These are phyloP conservation scores for Uloborus diversus DNA, from an alignment of 1,140 invertebrate species.

Conservation along the genomic window DNA sequence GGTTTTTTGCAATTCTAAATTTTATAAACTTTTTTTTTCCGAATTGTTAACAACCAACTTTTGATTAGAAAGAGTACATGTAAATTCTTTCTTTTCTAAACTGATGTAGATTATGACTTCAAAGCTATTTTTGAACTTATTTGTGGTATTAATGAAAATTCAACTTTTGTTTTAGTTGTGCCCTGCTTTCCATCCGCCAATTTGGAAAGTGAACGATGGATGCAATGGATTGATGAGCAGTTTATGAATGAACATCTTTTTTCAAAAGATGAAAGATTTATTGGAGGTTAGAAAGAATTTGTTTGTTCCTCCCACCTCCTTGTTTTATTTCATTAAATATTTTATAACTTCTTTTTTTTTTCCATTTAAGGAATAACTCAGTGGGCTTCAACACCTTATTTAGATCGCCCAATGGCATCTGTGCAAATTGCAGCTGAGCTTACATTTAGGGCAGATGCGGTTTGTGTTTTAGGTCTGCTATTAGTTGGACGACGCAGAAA, in stretches of 20 bases:
- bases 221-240: conserved; percentile 67
- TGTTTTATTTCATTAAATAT: background rate
- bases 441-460: conserved; percentile 67
- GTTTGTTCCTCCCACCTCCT: background rate
- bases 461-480: conserved; percentile 67
- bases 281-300: conserved; percentile 62
- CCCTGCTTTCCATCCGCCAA: conserved; percentile 64
- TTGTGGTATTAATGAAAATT: no score
- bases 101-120: no score
- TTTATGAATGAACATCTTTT: conserved; percentile 62
- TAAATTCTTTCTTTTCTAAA: no score
- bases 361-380: conserved; percentile 63
- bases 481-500: conserved; percentile 68
- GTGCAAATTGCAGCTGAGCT: conserved; percentile 65
- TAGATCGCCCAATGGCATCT: conserved; percentile 63
- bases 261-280: conserved; percentile 1
- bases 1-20: no score
- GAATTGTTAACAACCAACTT: no score
- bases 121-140: no score
- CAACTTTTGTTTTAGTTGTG: conserved; percentile 8
- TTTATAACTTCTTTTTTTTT: background rate
- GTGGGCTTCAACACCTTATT: conserved; percentile 61
- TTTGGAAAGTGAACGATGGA: conserved; percentile 67
- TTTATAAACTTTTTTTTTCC: no score
- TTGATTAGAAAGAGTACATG: no score